phyloP scores from a whole-genome alignment of 2,113 vertebrate genomes.

The Laticauda laticaudata region DNA sequence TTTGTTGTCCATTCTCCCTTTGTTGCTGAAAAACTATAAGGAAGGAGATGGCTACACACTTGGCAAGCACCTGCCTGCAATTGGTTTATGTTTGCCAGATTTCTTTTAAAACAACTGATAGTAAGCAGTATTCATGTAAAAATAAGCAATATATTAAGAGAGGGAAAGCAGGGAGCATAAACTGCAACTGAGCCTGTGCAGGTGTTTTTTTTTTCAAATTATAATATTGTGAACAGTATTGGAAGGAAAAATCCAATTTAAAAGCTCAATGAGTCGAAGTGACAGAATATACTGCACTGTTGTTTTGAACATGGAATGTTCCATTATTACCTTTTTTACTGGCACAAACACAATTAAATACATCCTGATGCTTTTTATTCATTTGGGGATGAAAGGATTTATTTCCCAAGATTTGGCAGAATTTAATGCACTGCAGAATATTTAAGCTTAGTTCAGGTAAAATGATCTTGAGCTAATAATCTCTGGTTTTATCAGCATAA shows the following conservation, averaged over 20 bases:
- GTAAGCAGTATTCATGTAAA: constrained; percentile 1
- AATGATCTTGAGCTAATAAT: neutral
- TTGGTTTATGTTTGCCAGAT: neutral
- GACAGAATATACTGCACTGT: neutral
- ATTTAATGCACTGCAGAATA: neutral
- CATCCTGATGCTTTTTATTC: neutral
- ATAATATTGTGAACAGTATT: neutral
- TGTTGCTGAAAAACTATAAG: neutral
- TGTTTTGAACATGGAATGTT: neutral
- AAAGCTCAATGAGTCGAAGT: neutral
- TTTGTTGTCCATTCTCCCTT: neutral
- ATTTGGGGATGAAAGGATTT: neutral
- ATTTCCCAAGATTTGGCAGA: neutral
- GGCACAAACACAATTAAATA: neutral
- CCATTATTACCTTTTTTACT: neutral
- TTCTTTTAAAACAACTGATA: neutral
- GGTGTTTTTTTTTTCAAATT: rapidly evolving
- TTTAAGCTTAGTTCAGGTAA: neutral
- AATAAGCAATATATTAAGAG: rapidly evolving
- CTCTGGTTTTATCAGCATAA: neutral
- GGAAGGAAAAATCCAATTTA: neutral
- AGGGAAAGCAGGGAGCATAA: neutral
- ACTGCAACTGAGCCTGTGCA: neutral
- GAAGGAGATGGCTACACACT: rapidly evolving
- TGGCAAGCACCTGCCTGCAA: rapidly evolving